These are phyloP conservation scores for Notodonta ziczac DNA, from an alignment of 2,888 invertebrate genomes.

Conservation along the genomic window DNA sequence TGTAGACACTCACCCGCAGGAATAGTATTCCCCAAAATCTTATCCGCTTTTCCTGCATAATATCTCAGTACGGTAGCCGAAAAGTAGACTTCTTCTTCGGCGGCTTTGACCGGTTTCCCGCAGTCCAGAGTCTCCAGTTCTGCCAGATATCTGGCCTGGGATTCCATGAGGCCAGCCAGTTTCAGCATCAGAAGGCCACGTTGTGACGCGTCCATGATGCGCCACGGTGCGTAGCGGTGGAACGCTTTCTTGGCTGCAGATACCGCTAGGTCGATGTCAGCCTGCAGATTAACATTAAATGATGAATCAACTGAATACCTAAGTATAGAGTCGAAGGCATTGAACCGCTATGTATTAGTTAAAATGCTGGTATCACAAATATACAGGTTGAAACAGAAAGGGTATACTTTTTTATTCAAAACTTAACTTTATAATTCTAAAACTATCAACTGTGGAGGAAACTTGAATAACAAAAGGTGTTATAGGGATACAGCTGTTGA, in stretches of 20 bases:
- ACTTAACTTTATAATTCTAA: too few relatives aligned
- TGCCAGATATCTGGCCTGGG: conserved; percentile 89
- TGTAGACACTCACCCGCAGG: conserved; percentile 77
- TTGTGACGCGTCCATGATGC: conserved; percentile 91
- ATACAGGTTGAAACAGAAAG: too few relatives aligned
- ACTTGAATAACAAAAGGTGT: too few relatives aligned
- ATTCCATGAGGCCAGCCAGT: conserved; percentile 91
- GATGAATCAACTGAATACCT: background rate
- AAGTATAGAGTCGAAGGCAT: background rate
- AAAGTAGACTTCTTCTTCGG: conserved; percentile 88
- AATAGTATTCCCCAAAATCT: conserved; percentile 91
- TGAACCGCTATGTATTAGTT: background rate
- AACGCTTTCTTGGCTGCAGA: conserved; percentile 92
- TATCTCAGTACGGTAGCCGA: conserved; percentile 89
- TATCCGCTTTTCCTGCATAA: conserved; percentile 97
- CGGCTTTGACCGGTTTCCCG: conserved; percentile 93
- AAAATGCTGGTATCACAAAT: too few relatives aligned
- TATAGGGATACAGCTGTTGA: too few relatives aligned
- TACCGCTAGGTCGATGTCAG: conserved; percentile 92
- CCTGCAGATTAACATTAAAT: conserved; percentile 69
- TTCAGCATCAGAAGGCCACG: conserved; percentile 89
- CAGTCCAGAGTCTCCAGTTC: conserved; percentile 97
- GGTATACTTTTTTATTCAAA: too few relatives aligned
- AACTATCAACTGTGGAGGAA: too few relatives aligned
- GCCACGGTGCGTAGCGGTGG: conserved; percentile 89